phyloP scores from a whole-genome alignment of 2,113 vertebrate species.

The Stictonetta naevosa region DNA sequence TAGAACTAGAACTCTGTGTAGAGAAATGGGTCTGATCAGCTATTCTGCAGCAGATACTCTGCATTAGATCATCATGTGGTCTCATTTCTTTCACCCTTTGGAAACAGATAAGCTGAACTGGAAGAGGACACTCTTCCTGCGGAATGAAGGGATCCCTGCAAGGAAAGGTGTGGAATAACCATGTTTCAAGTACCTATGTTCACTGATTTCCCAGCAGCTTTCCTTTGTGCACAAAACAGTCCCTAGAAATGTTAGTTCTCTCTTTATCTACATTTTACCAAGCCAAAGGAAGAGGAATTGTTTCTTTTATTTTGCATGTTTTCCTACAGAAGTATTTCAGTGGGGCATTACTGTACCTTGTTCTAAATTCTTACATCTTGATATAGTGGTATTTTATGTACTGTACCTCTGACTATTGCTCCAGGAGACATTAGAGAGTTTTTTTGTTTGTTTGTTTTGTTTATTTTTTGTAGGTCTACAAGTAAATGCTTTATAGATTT shows the following conservation, averaged over 20 bases:
- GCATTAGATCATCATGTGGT: background rate
- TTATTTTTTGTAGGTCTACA: background rate
- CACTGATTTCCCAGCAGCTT: background rate
- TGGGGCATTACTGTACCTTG: background rate
- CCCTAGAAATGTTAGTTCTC: background rate
- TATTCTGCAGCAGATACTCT: background rate
- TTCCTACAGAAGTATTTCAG: background rate
- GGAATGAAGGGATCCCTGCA: background rate
- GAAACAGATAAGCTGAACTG: background rate
- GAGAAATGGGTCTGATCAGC: background rate
- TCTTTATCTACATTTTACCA: background rate
- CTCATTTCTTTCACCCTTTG: background rate
- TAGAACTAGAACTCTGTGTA: background rate
- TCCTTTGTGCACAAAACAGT: background rate
- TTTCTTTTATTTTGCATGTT: background rate
- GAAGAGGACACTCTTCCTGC: background rate
- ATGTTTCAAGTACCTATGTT: background rate
- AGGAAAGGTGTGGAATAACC: background rate
- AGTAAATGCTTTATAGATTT: background rate
- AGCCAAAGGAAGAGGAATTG: background rate
- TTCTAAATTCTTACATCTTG: background rate
- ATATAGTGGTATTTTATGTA: background rate
- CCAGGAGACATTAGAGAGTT: background rate
- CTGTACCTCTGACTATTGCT: background rate
- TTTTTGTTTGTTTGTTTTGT: background rate